Evolutionary conservation across 2,113 vertebrate genomes (phyloP).

Genomic region (Megatriorchis doriae): DNA sequence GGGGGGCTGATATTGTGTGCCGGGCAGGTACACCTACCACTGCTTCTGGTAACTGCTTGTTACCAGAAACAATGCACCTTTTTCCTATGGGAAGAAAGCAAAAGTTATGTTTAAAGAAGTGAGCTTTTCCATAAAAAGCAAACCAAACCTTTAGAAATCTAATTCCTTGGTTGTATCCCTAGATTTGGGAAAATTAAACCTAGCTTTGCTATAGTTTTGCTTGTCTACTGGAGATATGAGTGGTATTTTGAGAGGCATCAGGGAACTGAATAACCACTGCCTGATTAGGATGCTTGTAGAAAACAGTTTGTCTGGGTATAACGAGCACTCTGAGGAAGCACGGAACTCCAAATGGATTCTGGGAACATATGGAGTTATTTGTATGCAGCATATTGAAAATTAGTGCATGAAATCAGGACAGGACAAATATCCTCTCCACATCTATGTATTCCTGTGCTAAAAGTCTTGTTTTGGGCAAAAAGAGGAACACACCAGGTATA

Average conservation of each 20-base stretch:
- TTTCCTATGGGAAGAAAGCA: background rate
- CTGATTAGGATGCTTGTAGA: background rate
- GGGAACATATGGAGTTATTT: background rate
- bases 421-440: background rate
- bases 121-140: background rate
- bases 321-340: background rate
- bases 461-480: background rate
- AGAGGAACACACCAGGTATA: background rate
- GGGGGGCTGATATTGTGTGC: background rate
- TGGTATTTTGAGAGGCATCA: background rate
- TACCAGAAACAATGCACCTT: background rate
- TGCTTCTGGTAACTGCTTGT: background rate
- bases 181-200: background rate
- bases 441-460: background rate
- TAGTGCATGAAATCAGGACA: background rate
- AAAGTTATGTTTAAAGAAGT: background rate
- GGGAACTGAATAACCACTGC: background rate
- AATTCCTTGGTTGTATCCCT: background rate
- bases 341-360: background rate
- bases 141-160: background rate
- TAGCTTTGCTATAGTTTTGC: background rate
- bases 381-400: background rate
- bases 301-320: conserved; percentile 1
- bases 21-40: background rate
- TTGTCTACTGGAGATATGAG: background rate